A percentile compares a stretch with the other conserved stretches of the same genome.
These are phyloP conservation scores for Tiliacea aurago DNA, from an alignment of 2,888 invertebrate species.

Conservation along the genomic window DNA sequence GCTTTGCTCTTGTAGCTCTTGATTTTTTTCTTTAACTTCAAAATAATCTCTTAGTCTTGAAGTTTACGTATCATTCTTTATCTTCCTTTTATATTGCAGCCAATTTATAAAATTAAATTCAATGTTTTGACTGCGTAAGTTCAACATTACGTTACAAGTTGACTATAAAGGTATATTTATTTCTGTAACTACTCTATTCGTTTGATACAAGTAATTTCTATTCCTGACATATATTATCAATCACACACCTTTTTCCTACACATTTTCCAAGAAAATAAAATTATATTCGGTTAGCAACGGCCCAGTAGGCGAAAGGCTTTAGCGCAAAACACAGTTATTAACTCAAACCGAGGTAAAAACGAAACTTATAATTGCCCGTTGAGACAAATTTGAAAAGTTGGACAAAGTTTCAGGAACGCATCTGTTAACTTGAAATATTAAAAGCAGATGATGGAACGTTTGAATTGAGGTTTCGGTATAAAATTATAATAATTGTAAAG, in stretches of 20 bases:
- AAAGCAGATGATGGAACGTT: slow-evolving; percentile 63
- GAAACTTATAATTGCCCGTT: slow-evolving; percentile 80
- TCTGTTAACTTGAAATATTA: slow-evolving; percentile 76
- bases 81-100: neutral
- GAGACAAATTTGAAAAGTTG: slow-evolving; percentile 80
- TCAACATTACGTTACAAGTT: neutral
- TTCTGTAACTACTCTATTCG: neutral
- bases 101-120: no score
- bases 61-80: neutral
- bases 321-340: slow-evolving; percentile 55
- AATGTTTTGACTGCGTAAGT: neutral
- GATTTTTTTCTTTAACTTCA: neutral
- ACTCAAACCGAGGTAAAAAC: slow-evolving; percentile 57
- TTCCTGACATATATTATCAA: neutral
- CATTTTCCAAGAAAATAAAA: neutral
- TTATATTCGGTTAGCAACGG: neutral
- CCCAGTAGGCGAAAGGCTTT: slow-evolving; percentile 11
- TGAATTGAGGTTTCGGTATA: slow-evolving; percentile 59
- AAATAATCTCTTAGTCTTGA: neutral
- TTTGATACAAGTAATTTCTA: neutral
- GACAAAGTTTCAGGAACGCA: slow-evolving; percentile 69
- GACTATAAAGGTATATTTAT: neutral
- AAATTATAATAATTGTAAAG: slow-evolving; percentile 39
- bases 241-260: neutral
- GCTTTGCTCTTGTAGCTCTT: no score